Base-by-base conservation (phyloP, 2,888 invertebrate species). In the Sphaerophoria rueppellii region DNA sequence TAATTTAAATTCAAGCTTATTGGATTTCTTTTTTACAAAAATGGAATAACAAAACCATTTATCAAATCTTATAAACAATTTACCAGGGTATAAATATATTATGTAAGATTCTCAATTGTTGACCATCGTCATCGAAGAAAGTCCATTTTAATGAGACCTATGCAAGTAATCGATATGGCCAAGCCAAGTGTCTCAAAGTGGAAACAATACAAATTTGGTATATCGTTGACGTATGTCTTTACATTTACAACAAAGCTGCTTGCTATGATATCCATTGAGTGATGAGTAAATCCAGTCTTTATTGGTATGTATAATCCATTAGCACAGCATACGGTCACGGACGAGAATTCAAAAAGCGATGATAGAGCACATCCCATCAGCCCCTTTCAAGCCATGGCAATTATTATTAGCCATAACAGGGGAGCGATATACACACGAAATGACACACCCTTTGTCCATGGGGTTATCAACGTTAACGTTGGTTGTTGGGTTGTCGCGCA, bases 331-430 rank as follows among this genome's bases (percentile, higher is more conserved):
- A 85, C 72, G 77, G 80, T 81, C 85, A 85, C 85, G 85, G 65
- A 81, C 76, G 73, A 81, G 77, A 85, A 73, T 77, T 85, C 85
- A 81, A 85, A 85, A 85, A 85, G 72, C 81, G 85, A 76, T 86
- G 85, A 86, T 86, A 86, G 86, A 86, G 86, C 86, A 86, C 86
- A 86, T 82, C 78, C 77, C 65, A 77, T 67, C 77, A 77, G 82
- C 82, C 73, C 86, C 69, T 57, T 65, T 81, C 76, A 81, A 71
- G 61, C 70, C 58, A 82, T 35, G 54, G 48, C 70, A 70, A 70
- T 70, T 70, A 82, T 82, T 85, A 82, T 82, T 82, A 81, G 69
- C 82, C 71, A 82, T 78, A 86, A 82, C 73, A 82, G 67, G 70
- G 71, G 67, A 74, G 52, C 67, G 55, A 82, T 78, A 74, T 86